Evolutionary conservation across 2,888 invertebrate genomes (phyloP), one percentile per base, ranked within the genome.

Genomic region (Phortica okadai): DNA sequence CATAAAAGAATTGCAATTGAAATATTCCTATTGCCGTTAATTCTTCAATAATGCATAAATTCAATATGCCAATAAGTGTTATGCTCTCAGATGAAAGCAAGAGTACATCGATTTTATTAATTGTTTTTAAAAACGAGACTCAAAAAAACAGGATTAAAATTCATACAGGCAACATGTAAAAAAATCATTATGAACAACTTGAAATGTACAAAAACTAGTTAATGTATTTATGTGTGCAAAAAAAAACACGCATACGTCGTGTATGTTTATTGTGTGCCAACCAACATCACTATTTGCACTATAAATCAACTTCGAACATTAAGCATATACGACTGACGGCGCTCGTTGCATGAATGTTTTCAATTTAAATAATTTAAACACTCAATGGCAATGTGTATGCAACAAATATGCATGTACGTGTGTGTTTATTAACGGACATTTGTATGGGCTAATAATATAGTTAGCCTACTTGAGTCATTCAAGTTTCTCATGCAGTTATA

Each of bases 401-500:
- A 50, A 8, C 8, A 50, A 3, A 8, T 2, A 50, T 6, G 6
- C 50, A 50, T 6, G 6, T 6, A 50, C 50, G 4, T 50, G 10
- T 50, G 50, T 8, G 21, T 21, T 56, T 8, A 56, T n/a, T n/a
- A 6, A 56, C 56, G n/a, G n/a, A 56, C 56, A 56, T 56, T 56
- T 56, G 25, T 7, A 25, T 62, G 62, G 6, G 21, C 56, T 16
- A 25, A 25, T 25, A 8, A 8, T 11, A 50, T 50, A 50, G 50
- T 6, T 50, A 25, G 62, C 10, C 1, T 14, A 56, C 33, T 56
- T 16, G 33, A 10, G 41, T n/a, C 44, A 70, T 16, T 25, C 45
- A 70, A 75, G 33, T 54, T 54, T 44, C 14, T 70, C 69, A 56
- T 33, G 44, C 50, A 16, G 41, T 58, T 45, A 69, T 76, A 73